A percentile compares a stretch with the other conserved stretches of the same genome.
Evolutionary conservation across 2,888 invertebrate species (phyloP).

Genomic region (Mystacides longicornis): DNA sequence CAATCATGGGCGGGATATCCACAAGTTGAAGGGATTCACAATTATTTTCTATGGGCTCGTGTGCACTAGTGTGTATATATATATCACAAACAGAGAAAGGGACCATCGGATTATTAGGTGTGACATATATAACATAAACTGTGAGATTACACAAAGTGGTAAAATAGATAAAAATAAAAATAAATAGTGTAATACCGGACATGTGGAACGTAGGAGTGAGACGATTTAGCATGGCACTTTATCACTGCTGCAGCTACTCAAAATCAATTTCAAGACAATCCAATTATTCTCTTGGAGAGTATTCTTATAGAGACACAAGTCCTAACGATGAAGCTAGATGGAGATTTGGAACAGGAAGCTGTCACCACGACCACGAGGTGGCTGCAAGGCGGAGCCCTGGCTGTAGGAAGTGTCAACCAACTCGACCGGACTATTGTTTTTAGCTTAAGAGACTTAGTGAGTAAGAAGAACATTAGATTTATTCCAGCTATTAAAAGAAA

Average conservation of each 20-base stretch:
- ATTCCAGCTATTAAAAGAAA: not conserved
- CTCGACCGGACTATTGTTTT: not conserved
- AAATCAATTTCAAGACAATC: no score
- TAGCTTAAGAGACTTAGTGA: no score
- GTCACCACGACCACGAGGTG: conserved; percentile 29
- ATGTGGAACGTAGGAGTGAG: not conserved
- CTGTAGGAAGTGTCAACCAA: not conserved
- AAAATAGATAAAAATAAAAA: not conserved
- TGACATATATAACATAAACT: no score
- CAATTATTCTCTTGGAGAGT: no score
- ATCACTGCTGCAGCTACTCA: not conserved
- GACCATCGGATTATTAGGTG: no score
- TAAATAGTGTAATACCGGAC: not conserved
- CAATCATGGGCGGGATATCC: no score
- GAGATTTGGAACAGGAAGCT: conserved; percentile 55
- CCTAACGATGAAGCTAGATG: conserved; percentile 29
- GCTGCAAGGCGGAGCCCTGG: not conserved
- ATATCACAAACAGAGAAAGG: no score
- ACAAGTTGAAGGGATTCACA: no score
- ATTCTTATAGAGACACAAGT: conserved; percentile 5
- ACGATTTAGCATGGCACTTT: conserved; percentile 1
- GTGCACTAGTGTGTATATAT: no score
- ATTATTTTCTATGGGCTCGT: no score
- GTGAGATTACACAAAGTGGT: not conserved
- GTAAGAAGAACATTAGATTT: no score